Base-by-base conservation (phyloP, 2,797 vertebrate genomes). In the Limnodromus scolopaceus region DNA sequence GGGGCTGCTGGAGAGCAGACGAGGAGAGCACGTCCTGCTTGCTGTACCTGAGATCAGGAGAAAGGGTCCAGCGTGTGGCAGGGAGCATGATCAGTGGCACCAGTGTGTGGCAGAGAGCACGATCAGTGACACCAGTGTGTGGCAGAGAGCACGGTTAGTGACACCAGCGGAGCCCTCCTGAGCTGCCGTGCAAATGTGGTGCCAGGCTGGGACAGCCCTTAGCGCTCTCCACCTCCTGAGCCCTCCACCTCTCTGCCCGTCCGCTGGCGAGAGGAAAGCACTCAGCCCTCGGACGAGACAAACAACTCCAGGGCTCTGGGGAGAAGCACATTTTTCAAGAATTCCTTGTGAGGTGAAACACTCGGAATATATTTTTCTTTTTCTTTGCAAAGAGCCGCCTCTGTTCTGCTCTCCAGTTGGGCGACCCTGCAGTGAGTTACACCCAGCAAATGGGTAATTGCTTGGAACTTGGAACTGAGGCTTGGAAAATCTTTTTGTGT, bases 401-500 rank as follows among this genome's bases (percentile, higher is more conserved):
- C 83, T 92, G 80, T 92, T 95, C 80, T 94, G 32, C 55, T 92
- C 55, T 84, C 51, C 66, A 92, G 70, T 92, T 64, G 87, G 83
- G 83, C 3, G 80, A 95, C 77, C 68, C 84, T 38, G 87, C 66
- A 93, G 43, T 79, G 83, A 95, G 92, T 93, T 95, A 93, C 85
- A 96, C 85, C 92, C 93, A 95, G 80, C 55, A 83, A 95, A 74
- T 68, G 70, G 85, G 75, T 94, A 93, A 94, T 96, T 96, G 85
- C 85, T 82, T 86, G 90, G 89, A 96, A 93, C 96, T 91, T 91
- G 76, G 90, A 96, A 92, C 70, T 1, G 15, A 88, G 70, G 74
- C 58, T 84, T 92, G 74, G 85, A 95, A 95, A 92, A 92, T 83
- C 53, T 86, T 94, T 81, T 94, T 93, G 77, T 94, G 80, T 84